Evolutionary conservation across 2,888 invertebrate species (phyloP), one percentile per base, ranked within the genome.

Genomic region (Euplagia quadripunctaria): DNA sequence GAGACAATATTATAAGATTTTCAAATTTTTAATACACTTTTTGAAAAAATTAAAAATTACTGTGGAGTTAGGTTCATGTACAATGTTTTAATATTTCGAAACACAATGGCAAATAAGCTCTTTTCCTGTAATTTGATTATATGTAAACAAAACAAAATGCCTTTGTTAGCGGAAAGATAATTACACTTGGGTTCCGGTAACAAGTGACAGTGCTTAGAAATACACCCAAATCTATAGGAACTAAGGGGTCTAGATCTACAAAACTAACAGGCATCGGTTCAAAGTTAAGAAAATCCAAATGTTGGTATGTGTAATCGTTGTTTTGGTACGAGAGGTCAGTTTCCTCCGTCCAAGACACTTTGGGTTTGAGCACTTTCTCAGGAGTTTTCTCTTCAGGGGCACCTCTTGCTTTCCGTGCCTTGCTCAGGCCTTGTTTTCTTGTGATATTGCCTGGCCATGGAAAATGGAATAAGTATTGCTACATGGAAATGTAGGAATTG

Each of bases 181-280:
- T 41, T 43, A 52, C 20, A 63, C 49, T 63, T 63, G 8, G 41
- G 43, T 52, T 9, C 42, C 49, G 41, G 12, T 42, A 51, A 16
- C 11, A 64, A 68, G 68, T 71, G 85, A 84, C 79, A 79, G 31
- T 82, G 85, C 84, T 84, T 84, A 84, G 71, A 82, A 84, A 74
- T 72, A 80, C 72, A 71, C 79, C 83, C 83, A 77, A 68, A 73
- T 70, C 76, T 76, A 82, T 70, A 67, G 71, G 66, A 41, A 74
- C 78, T 79, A 80, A 69, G 74, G 61, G 72, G 65, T 72, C 67
- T 84, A 78, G 75, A 70, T 70, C 83, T 79, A 83, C 78, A 83
- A 64, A 87, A 94, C 94, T 94, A 94, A 96, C 96, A 87, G 95
- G 94, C 87, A 92, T 85, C 12, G 94, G 92, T 82, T 95, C 90